phyloP scores from a whole-genome alignment of 2,113 vertebrate genomes.

The Leptosomus discolor region DNA sequence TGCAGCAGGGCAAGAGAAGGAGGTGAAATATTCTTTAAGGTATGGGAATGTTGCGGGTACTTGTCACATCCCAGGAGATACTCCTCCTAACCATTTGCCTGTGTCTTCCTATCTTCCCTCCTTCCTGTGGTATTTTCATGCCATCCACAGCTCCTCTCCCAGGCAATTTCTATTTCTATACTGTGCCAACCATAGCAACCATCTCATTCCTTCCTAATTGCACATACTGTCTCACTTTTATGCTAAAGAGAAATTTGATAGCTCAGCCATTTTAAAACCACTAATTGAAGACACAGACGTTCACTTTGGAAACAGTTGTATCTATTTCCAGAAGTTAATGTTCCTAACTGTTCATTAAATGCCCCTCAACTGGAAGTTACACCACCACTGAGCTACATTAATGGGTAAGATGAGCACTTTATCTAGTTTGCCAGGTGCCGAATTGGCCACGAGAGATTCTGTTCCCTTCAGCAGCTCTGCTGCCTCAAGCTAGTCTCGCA shows the following conservation, averaged over 20 bases:
- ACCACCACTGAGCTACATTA: neutral
- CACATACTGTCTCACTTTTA: conserved; percentile 38
- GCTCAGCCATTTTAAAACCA: conserved; percentile 36
- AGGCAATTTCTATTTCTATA: conserved; percentile 54
- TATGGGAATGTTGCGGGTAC: neutral
- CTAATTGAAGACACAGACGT: neutral
- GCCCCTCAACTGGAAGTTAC: neutral
- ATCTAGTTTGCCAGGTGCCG: neutral
- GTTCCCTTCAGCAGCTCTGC: neutral
- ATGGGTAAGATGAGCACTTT: neutral
- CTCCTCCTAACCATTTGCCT: neutral
- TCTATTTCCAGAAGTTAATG: neutral
- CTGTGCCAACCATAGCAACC: conserved; percentile 32
- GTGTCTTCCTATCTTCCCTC: neutral
- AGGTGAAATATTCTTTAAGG: neutral
- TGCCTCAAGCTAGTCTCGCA: neutral
- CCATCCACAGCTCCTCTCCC: conserved; percentile 9
- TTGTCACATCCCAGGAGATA: neutral
- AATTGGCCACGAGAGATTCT: neutral
- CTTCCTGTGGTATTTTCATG: neutral
- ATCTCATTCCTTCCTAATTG: conserved; percentile 27
- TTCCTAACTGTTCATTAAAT: neutral
- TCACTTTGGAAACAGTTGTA: neutral
- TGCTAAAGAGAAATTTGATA: conserved; percentile 25
- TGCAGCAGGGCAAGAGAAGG: neutral